phyloP scores from a whole-genome alignment of 2,113 vertebrate genomes.

The Lamprotornis superbus region DNA sequence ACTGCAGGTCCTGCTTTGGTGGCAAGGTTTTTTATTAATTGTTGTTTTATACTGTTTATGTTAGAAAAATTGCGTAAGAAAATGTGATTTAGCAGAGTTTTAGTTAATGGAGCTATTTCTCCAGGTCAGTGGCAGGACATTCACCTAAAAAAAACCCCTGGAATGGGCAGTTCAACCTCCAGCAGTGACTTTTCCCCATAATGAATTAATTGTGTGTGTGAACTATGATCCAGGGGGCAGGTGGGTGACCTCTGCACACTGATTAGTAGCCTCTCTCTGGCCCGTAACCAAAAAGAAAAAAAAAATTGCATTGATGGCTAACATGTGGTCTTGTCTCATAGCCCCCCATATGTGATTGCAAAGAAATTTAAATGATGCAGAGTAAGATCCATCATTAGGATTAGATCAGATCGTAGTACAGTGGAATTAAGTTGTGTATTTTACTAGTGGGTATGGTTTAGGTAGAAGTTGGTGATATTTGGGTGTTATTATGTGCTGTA shows the following conservation, averaged over 20 bases:
- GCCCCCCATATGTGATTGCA: constrained; percentile 24
- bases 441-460: neutral
- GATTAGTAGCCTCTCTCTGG: constrained; percentile 81
- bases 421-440: neutral
- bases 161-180: constrained; percentile 75
- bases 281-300: constrained; percentile 75
- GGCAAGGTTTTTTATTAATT: neutral
- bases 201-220: constrained; percentile 87
- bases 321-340: constrained; percentile 76
- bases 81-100: constrained; percentile 71
- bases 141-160: constrained; percentile 65
- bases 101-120: constrained; percentile 73
- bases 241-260: constrained; percentile 81
- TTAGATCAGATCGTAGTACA: neutral
- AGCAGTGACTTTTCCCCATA: constrained; percentile 77
- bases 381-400: constrained; percentile 19
- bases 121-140: constrained; percentile 82
- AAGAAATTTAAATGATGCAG: constrained; percentile 49
- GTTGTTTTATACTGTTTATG: neutral
- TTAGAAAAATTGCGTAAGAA: constrained; percentile 55
- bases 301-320: constrained; percentile 76
- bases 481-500: neutral
- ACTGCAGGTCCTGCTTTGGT: neutral
- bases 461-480: neutral
- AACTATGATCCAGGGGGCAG: constrained; percentile 83